Evolutionary conservation across 2,113 vertebrate species (phyloP).

Genomic region (Tragelaphus buxtoni): DNA sequence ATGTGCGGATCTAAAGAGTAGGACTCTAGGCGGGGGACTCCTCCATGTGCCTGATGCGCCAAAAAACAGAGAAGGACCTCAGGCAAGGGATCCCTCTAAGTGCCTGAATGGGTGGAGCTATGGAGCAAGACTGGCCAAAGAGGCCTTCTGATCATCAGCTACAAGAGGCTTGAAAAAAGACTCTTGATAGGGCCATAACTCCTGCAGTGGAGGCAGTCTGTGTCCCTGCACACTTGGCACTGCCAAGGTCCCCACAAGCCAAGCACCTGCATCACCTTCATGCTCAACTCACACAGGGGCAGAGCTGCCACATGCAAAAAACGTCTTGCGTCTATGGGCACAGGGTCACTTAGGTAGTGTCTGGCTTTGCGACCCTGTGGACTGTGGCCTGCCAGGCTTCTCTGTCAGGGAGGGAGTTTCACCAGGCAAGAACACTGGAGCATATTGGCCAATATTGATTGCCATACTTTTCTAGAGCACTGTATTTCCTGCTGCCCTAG

Average conservation of each 20-base stretch:
- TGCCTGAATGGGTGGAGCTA: neutral
- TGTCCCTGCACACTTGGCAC: neutral
- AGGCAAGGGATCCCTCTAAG: neutral
- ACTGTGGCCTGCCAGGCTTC: neutral
- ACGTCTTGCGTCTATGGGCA: accelerated
- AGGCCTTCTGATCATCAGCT: neutral
- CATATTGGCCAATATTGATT: neutral
- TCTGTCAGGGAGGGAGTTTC: neutral
- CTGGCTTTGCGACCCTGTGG: neutral
- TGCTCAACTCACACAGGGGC: accelerated
- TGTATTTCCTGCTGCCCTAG: neutral
- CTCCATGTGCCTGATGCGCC: accelerated
- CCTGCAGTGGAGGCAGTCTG: neutral
- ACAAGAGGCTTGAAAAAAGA: neutral
- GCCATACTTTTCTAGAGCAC: neutral
- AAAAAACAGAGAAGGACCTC: neutral
- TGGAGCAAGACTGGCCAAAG: neutral
- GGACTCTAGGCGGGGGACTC: neutral
- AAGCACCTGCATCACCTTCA: neutral
- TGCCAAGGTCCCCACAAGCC: neutral
- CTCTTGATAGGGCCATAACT: neutral
- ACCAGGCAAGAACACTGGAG: neutral
- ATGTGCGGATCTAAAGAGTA: neutral
- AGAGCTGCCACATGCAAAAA: neutral
- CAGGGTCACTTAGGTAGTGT: neutral